These are phyloP conservation scores for Dermatophagoides farinae DNA, from an alignment of 1,140 invertebrate genomes.

Conservation along the genomic window DNA sequence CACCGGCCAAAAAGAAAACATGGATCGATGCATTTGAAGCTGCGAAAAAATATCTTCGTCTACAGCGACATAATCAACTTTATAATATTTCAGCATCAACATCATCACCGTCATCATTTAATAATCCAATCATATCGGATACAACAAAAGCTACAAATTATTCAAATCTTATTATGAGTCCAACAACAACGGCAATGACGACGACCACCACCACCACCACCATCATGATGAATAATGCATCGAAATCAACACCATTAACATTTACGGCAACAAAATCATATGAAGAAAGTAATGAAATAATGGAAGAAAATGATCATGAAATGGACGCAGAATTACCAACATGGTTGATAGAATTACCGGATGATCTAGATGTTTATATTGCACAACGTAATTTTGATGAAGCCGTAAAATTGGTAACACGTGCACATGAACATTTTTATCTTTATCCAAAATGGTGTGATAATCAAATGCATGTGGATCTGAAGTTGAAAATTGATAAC, in stretches of 20 bases:
- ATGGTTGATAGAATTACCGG: constrained; percentile 74
- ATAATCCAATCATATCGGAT: background rate
- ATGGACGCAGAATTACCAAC: constrained; percentile 38
- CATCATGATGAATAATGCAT: no score
- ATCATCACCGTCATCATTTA: background rate
- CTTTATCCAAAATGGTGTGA: constrained; percentile 18
- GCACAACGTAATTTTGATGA: constrained; percentile 94
- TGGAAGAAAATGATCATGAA: constrained; percentile 20
- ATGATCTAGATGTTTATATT: constrained; percentile 86
- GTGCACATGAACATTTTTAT: constrained; percentile 28
- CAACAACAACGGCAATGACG: background rate
- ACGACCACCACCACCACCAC: background rate
- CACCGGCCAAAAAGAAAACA: constrained; percentile 42
- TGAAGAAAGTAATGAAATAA: constrained; percentile 19
- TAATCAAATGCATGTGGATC: constrained; percentile 10
- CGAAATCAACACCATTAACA: background rate
- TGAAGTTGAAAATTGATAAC: constrained; percentile 38
- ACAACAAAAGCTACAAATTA: background rate
- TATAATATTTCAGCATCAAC: background rate
- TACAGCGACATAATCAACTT: constrained; percentile 6
- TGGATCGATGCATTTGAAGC: constrained; percentile 84
- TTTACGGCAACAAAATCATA: constrained; percentile 12
- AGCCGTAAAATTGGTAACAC: constrained; percentile 57
- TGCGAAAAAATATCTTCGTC: constrained; percentile 46
- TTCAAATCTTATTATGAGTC: background rate